phyloP scores from a whole-genome alignment of 2,797 vertebrate species.

The Alca torda region DNA sequence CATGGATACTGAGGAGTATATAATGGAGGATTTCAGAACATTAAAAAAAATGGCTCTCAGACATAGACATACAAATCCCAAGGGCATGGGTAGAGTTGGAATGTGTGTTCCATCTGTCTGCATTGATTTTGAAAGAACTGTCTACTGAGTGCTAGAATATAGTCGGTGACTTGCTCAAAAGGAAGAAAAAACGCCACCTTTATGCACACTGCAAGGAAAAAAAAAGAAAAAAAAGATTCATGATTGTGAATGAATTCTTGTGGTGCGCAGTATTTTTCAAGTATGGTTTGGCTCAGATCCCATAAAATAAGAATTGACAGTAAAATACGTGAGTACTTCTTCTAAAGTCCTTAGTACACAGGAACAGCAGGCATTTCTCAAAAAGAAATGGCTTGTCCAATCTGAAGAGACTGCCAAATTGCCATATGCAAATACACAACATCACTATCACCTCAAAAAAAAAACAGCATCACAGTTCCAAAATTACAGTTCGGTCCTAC shows the following conservation, averaged over 20 bases:
- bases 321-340: slow-evolving; percentile 37
- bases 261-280: slow-evolving; percentile 16
- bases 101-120: neutral
- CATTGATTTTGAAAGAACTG: neutral
- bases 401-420: slow-evolving; percentile 1
- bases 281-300: slow-evolving; percentile 12
- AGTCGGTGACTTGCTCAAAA: neutral
- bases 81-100: neutral
- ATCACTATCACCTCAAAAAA: neutral
- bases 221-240: neutral
- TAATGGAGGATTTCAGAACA: neutral
- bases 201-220: neutral
- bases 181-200: neutral
- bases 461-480: neutral
- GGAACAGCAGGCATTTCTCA: slow-evolving; percentile 35
- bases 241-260: neutral
- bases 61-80: neutral
- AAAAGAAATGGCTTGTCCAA: slow-evolving; percentile 2
- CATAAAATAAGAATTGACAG: slow-evolving; percentile 20
- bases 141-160: neutral
- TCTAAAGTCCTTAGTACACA: slow-evolving; percentile 13
- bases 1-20: neutral
- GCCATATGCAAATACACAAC: neutral
- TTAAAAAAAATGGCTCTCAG: neutral
- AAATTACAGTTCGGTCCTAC: neutral